Evolutionary conservation across 2,888 invertebrate genomes (phyloP), one percentile per base, ranked within the genome.

Genomic region (Rhyacophila evoluta): DNA sequence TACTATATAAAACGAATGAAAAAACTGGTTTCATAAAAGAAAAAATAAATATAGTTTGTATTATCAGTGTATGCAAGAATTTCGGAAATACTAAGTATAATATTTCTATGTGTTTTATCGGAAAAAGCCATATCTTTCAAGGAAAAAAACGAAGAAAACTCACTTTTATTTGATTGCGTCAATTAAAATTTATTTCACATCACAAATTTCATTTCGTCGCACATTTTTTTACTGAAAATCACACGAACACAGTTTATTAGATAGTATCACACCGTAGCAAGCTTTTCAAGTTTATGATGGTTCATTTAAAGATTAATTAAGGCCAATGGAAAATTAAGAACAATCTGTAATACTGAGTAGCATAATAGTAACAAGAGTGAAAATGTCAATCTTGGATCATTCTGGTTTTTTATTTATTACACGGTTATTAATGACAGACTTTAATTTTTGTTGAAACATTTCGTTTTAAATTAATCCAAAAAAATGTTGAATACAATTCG

Each of bases 181-280:
- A 25, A 55, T 8, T 33, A 55, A 19, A 55, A 55, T 55, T 55
- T 55, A 55, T 8, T 19, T 55, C 55, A 55, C 55, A 55, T 19
- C 55, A 55, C 55, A 55, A 25, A 25, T 55, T 55, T 55, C 1
- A 25, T 41, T 55, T 55, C 25, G 25, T 19, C 25, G 25, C 55
- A 55, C 55, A 55, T 6, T 55, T 55, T 41, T 55, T 55, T 55
- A 55, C 15, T 19, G 19, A 55, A 55, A 39, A 39, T 39, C 39
- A 39, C 55, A 55, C 12, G 55, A 55, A 12, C 19, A 55, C 19
- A 19, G 5, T 55, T 33, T 33, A 55, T 55, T 55, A 55, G 55
- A 19, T 25, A 19, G 10, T 25, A 8, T 0, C 25, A 19, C 19
- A 55, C 2, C 10, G 0, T 3, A 39, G 10, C 2, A 6, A 25